These are phyloP conservation scores for Rhinogobius similis DNA, from an alignment of 2,113 vertebrate species.

Conservation along the genomic window DNA sequence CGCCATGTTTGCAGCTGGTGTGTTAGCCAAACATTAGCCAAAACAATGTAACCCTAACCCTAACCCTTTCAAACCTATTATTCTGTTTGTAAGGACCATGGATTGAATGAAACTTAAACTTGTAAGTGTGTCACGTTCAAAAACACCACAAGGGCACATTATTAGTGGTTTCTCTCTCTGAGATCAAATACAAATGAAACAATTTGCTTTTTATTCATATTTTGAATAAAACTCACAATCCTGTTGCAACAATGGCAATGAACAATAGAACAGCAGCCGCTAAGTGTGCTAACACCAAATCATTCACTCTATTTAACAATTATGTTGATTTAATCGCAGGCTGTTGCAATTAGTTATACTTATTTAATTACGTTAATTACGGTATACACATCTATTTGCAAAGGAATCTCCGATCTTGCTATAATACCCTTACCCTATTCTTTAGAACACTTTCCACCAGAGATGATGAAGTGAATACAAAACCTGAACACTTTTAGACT, in stretches of 20 bases:
- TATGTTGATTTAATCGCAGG: neutral
- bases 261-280: neutral
- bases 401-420: neutral
- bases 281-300: neutral
- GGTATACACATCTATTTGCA: neutral
- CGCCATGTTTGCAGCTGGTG: no score
- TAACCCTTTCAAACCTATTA: no score
- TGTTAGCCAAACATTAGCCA: no score
- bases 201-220: neutral
- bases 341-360: neutral
- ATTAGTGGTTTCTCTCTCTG: neutral
- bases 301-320: conserved; percentile 2
- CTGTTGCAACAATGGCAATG: neutral
- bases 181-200: neutral
- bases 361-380: neutral
- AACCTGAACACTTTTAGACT: neutral
- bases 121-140: neutral
- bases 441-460: neutral
- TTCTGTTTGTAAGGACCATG: neutral
- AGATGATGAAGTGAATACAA: neutral
- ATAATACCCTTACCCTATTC: neutral
- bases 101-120: neutral
- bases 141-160: neutral
- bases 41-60: no score
- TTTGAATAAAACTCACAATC: neutral